Evolutionary conservation across 2,888 invertebrate species (phyloP), one percentile per base, ranked within the genome.

Genomic region (Cosmia trapezina): DNA sequence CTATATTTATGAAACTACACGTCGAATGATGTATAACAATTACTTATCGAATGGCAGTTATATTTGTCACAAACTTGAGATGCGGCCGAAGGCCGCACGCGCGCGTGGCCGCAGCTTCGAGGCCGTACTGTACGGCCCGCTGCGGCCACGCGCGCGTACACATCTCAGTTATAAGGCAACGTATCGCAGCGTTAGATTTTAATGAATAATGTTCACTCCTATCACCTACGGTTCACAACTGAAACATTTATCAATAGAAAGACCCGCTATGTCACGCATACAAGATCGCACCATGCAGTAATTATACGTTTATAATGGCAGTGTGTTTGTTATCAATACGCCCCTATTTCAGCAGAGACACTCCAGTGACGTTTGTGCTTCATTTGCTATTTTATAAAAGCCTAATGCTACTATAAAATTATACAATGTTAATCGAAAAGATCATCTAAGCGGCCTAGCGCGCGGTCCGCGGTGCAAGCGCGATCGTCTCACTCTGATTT

Each of bases 1-100:
- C 95, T 93, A 94, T 93, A 94, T 83, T 88, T 85, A 91, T 92
- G 92, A 90, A 87, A 82, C 93, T 94, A 95, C 91, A 93, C 92
- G 89, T 90, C 92, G 89, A 92, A 92, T 93, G 91, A 93, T 92
- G 91, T 93, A 92, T 91, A 93, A 93, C 90, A 92, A 87, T 94
- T 94, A 95, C 95, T 95, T 94, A 96, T 91, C 93, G 91, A 94
- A 95, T 96, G 96, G 96, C 96, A 96, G 96, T 96, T 92, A 93
- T 91, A 92, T 91, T 94, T 93, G 93, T 95, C 91, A 93, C 92
- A 88, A 91, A 92, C 90, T 70, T 70, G 89, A 89, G 91, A 90
- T 88, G 90, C 82, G 84, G 85, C 83, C 84, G 86, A 87, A 80
- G 78, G 79, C 77, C 49, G 66, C 28, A n/a, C 9, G n/a, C 66